These are phyloP conservation scores for Zaprionus davidi DNA, from an alignment of 1,140 invertebrate genomes.

Conservation along the genomic window DNA sequence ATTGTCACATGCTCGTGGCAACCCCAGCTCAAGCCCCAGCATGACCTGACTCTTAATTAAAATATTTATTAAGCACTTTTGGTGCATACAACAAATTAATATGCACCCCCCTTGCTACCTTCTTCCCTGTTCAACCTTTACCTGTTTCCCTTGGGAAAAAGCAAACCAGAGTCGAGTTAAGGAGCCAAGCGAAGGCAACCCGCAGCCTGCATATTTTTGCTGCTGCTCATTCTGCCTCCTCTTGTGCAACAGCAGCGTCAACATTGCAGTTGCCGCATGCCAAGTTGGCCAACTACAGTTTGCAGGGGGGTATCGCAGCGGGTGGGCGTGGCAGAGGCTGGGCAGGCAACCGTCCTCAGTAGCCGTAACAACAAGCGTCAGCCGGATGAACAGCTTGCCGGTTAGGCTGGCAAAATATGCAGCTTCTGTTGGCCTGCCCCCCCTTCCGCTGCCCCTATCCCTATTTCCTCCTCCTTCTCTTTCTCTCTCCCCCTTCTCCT, in stretches of 20 bases:
- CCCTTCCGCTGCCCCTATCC: not conserved
- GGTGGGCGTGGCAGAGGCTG: not conserved
- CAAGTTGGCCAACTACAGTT: conserved; percentile 72
- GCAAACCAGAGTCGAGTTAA: conserved; percentile 17
- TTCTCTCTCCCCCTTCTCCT: not conserved
- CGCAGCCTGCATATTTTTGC: conserved; percentile 51
- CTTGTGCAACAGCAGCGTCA: conserved; percentile 72
- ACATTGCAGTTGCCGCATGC: conserved; percentile 76
- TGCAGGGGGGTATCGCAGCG: not conserved
- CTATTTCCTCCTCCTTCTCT: not conserved
- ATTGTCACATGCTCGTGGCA: conserved; percentile 24
- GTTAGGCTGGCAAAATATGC: conserved; percentile 69
- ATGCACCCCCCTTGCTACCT: conserved; percentile 9
- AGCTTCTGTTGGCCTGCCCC: conserved; percentile 15
- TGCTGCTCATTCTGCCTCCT: not conserved
- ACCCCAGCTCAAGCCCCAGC: conserved; percentile 1
- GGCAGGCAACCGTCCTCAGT: not conserved
- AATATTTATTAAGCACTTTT: conserved; percentile 79
- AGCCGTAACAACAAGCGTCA: conserved; percentile 67
- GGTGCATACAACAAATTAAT: conserved; percentile 76
- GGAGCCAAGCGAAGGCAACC: conserved; percentile 19
- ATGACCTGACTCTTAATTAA: conserved; percentile 62
- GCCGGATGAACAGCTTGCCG: conserved; percentile 72
- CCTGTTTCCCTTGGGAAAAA: not conserved
- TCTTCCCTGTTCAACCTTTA: not conserved